These are phyloP conservation scores for Acromyrmex charruanus DNA, from an alignment of 1,140 invertebrate genomes.

Conservation along the genomic window DNA sequence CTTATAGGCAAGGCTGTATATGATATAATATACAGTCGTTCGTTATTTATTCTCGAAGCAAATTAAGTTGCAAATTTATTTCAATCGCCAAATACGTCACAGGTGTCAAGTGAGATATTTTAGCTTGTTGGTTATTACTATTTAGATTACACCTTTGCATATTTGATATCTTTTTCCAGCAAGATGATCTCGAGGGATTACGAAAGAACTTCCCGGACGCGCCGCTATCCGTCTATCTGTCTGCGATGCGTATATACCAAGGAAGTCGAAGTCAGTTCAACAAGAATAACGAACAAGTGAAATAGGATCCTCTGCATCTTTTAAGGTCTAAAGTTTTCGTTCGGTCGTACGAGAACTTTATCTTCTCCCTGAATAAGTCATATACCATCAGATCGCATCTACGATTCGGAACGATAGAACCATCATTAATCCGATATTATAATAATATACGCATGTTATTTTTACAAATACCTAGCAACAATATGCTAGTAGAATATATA, in stretches of 20 bases:
- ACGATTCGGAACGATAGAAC: conserved; percentile 15
- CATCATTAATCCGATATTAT: background rate
- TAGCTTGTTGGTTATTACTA: background rate
- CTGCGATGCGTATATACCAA: conserved; percentile 1
- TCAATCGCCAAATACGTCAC: conserved; percentile 1
- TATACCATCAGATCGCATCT: conserved; percentile 7
- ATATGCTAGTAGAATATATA: background rate
- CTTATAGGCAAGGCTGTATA: no score
- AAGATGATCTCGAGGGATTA: conserved; percentile 3
- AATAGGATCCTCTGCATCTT: conserved; percentile 46
- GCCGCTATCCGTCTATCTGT: conserved; percentile 22
- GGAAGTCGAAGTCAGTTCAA: conserved; percentile 43
- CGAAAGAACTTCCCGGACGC: background rate
- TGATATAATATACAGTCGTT: background rate
- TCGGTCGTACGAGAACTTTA: conserved; percentile 48
- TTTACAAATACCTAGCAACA: background rate
- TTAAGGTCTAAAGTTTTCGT: conserved; percentile 50
- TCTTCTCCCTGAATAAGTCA: conserved; percentile 42
- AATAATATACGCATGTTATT: background rate
- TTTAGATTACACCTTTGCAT: conserved; percentile 25
- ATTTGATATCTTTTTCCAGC: conserved; percentile 9
- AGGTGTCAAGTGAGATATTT: background rate
- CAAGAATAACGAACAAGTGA: conserved; percentile 27
- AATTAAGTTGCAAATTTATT: conserved; percentile 3
- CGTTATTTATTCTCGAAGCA: background rate